Conservation (phyloP, 2,797 vertebrate species). For the Coccyzus lansbergi region DNA sequence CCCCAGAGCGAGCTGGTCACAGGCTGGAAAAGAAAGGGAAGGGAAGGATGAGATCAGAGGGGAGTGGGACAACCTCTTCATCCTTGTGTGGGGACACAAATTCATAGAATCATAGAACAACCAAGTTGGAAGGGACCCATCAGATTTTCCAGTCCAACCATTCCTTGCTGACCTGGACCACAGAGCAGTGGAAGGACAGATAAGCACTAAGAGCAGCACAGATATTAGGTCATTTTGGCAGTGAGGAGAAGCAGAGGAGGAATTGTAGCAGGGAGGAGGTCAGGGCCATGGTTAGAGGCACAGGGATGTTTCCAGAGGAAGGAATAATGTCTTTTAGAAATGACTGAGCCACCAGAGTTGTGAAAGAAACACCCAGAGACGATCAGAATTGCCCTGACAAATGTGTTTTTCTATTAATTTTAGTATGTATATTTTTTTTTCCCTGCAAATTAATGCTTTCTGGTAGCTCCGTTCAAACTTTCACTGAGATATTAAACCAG, state of each 20-base stretch:
- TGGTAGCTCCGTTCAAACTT: neutral
- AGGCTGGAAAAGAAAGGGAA: constrained; percentile 81
- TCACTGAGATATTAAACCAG: neutral
- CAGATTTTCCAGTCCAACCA: no score
- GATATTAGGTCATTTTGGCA: accelerated
- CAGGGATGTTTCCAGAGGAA: neutral
- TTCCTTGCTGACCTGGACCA: neutral
- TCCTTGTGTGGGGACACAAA: neutral
- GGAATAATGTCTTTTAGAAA: neutral
- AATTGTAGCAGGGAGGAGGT: neutral
- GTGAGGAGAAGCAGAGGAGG: neutral
- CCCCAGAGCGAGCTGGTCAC: constrained; percentile 96
- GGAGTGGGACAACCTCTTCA: no score
- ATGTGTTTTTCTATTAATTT: neutral
- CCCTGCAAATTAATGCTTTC: neutral
- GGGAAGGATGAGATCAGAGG: no score
- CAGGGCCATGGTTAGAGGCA: neutral
- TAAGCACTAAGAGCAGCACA: neutral
- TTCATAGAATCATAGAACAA: no score
- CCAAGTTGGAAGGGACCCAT: no score
- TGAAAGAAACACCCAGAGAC: no score
- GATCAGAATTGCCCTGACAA: neutral
- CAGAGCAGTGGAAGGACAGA: neutral
- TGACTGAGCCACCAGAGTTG: neutral
- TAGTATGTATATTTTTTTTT: neutral